Base-by-base conservation (phyloP, 2,888 invertebrate genomes). In the Agrotis segetum region DNA sequence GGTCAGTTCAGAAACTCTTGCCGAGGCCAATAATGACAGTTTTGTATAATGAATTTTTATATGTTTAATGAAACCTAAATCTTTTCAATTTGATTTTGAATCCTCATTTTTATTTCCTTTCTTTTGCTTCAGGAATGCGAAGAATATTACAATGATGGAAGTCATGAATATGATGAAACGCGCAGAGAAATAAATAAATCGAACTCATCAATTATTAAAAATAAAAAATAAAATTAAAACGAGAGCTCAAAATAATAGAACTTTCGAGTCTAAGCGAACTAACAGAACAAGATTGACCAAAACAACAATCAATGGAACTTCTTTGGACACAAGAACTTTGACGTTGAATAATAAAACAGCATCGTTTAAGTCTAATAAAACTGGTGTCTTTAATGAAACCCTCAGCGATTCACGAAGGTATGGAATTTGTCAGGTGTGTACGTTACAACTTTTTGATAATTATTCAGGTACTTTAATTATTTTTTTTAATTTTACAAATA, bases 401-500 rank as follows among this genome's bases (percentile, higher is more conserved):
- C 1, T 7, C 6, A n/a, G 24, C 50, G 0, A 14, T 46, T 16
- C 74, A 24, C 69, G 78, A 59, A 70, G 61, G 16, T n/a, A 46
- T 40, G 78, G 80, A 29, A 77, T 81, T 64, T 81, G 81, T 60
- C 81, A 81, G 81, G 80, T 77, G n/a, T 56, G 66, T 79, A 62
- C 2, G 13, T 9, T 58, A 11, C 34, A 4, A 56, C 1, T 16
- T 3, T 24, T n/a, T n/a, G 0, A 1, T 4, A 6, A 24, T 7
- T 16, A 49, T 49, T 21, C 34, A 21, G 61, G 3, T 3, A 53
- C 7, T 53, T 24, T 24, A 24, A 24, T 34, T 5, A 29, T 29
- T 29, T 29, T 29, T 5, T 29, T 29, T 29, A 4, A 2, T 3
- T 29, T 29, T 3, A 29, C 0, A 29, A 29, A 29, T 29, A 29